Conservation (phyloP, 2,888 invertebrate species). For the Acrocyrtus sp. region DNA sequence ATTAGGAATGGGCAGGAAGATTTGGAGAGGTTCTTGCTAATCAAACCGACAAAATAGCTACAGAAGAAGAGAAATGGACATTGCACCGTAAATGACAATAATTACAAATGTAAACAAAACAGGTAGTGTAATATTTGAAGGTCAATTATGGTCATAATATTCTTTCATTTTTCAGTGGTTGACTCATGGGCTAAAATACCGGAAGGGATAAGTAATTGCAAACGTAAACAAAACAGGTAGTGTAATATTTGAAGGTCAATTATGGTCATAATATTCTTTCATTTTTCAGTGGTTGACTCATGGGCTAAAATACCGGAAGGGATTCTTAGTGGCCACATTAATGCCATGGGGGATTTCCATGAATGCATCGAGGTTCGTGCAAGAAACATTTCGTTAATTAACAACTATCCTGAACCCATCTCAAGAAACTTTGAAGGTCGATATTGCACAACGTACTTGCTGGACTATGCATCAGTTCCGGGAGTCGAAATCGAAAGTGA, state of each 20-base stretch:
- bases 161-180: conserved; percentile 66
- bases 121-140: no score
- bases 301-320: conserved; percentile 69
- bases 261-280: no score
- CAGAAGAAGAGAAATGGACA: no score
- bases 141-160: no score
- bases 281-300: conserved; percentile 68
- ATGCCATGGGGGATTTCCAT: conserved; percentile 68
- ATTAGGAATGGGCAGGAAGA: no score
- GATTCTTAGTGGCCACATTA: conserved; percentile 67
- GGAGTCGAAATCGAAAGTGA: background rate
- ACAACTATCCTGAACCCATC: no score
- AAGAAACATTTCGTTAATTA: background rate
- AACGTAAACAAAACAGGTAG: no score
- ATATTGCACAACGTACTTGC: conserved; percentile 11
- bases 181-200: conserved; percentile 69
- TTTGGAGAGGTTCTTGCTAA: no score
- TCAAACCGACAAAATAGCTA: no score
- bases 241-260: no score
- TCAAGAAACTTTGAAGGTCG: conserved; percentile 8
- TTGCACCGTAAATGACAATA: conserved; percentile 66
- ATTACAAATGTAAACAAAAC: no score
- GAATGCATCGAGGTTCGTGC: conserved; percentile 65
- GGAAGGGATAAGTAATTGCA: conserved; percentile 67
- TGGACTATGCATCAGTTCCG: no score